Evolutionary conservation across 30 jellyfish, hydroid and myxozoan genomes (phyloP), one percentile per base, ranked within the genome.

Genomic region (Sanderia malayensis): DNA sequence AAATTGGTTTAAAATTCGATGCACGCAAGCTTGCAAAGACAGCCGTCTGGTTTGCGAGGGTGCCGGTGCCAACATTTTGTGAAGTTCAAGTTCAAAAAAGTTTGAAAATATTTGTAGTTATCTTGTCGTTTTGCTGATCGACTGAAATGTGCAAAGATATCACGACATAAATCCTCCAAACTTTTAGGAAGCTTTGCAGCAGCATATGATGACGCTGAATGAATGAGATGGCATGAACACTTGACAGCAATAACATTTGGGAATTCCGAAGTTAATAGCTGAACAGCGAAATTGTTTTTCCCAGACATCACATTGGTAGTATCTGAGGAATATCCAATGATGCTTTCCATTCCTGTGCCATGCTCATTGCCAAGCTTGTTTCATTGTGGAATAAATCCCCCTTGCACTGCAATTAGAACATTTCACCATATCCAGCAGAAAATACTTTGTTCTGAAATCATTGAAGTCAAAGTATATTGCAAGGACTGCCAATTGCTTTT

Each of bases 301-400:
- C 86, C 93, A 46, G 70, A 81, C 93, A 70, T 68, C 18, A 81
- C 93, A 60, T 81, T 81, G 15, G 86, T 81, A 0, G 93, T 33
- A 23, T 81, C 81, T 2, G 93, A 81, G 33, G 86, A 68, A 60
- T 81, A 81, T 2, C 93, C 93, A 60, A 60, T 59, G 25, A 81
- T 59, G 30, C 70, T 81, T 70, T 27, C 79, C 93, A 67, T 80
- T 20, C 86, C 72, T 2, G 69, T 80, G 44, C 13, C 13, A 20
- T 58, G 73, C 62, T 67, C n/a, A 52, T 21, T 52, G 70, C 26
- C 57, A 67, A 6, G 79, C 37, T 24, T 19, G 7, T 46, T 80
- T 80, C 45, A 80, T 7, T 4, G 79, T 59, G 11, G 11, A 21
- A n/a, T 67, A 67, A 27, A 80, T 67, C 29, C 71, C 61, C 52